Evolutionary conservation across 2,797 vertebrate genomes (phyloP).

Genomic region (Peromyscus aztecus): DNA sequence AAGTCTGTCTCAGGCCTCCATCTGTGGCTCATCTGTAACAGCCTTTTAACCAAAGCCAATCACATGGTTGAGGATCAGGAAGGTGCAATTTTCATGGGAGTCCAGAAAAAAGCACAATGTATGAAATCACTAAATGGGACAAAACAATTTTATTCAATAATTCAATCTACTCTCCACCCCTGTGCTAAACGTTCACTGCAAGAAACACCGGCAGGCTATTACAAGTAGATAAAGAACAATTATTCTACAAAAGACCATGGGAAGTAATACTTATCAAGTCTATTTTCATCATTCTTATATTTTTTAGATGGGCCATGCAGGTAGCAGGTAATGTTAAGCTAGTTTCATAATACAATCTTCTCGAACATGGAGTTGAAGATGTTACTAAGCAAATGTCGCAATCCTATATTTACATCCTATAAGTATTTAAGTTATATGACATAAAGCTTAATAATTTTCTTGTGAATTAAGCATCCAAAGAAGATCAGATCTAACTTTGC

Average conservation of each 20-base stretch:
- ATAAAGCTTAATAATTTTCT: background rate
- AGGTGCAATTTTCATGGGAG: background rate
- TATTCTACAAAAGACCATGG: background rate
- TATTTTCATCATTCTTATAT: background rate
- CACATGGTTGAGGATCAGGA: background rate
- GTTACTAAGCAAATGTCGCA: background rate
- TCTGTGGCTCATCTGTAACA: conserved; percentile 23
- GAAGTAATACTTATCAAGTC: background rate
- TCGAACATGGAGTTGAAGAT: background rate
- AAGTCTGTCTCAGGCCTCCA: background rate
- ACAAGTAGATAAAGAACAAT: background rate
- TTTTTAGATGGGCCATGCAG: background rate
- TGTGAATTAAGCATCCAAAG: background rate
- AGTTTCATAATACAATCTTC: conserved; percentile 2
- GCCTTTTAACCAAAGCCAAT: conserved; percentile 5
- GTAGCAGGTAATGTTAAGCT: background rate
- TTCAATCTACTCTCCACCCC: background rate
- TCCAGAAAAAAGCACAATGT: background rate
- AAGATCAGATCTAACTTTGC: background rate
- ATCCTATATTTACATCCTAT: background rate
- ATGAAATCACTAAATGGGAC: background rate
- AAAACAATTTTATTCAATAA: conserved; percentile 45
- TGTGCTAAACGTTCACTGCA: background rate
- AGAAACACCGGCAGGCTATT: background rate
- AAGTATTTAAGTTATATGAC: background rate